Conservation (phyloP, 2,888 invertebrate species). For the Limnephilus marmoratus region DNA sequence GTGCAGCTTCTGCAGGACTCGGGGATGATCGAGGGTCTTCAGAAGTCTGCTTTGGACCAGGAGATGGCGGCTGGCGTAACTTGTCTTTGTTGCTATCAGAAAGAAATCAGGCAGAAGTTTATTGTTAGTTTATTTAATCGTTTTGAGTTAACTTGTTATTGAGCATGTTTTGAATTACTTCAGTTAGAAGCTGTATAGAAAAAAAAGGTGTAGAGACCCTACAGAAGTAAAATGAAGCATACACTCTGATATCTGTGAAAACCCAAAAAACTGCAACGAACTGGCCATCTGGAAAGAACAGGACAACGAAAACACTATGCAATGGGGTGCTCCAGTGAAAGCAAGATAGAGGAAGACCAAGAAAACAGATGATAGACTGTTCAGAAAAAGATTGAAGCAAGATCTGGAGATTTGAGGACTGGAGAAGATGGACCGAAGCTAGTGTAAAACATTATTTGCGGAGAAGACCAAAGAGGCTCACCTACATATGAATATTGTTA, state of each 20-base stretch:
- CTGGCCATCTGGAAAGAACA: neutral
- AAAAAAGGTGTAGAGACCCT: no score
- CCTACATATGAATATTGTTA: no score
- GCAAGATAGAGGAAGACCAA: no score
- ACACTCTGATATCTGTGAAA: neutral
- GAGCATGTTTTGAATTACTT: no score
- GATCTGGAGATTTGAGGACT: neutral
- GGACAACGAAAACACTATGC: neutral
- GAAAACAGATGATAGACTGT: neutral
- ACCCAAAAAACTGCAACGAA: constrained; percentile 71
- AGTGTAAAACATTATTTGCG: no score
- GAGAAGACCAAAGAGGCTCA: no score
- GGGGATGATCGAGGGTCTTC: neutral
- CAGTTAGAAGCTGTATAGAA: no score
- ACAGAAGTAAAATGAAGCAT: neutral
- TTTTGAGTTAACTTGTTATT: no score
- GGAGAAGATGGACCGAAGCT: neutral
- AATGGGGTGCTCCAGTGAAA: neutral
- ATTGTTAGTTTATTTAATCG: no score
- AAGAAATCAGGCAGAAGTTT: neutral
- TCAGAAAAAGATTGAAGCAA: neutral
- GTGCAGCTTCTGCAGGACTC: neutral
- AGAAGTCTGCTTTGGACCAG: constrained; percentile 2
- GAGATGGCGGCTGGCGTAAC: constrained; percentile 70
- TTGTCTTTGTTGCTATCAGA: constrained; percentile 69